These are phyloP conservation scores for Helicoverpa zea DNA, from an alignment of 1,140 invertebrate genomes.

Conservation along the genomic window DNA sequence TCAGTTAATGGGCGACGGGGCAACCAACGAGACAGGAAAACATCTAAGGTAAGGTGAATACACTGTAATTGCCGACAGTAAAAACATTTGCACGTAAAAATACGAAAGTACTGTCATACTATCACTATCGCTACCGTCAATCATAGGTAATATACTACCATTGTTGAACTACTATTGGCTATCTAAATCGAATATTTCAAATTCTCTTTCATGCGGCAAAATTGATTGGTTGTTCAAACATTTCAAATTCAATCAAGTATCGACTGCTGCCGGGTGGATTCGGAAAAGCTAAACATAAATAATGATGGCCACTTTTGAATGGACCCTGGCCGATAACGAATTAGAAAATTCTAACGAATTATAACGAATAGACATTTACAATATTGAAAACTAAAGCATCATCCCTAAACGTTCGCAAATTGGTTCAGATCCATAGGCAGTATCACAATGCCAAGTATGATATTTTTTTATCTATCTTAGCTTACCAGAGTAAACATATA, in stretches of 20 bases:
- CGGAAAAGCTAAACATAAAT: conserved; percentile 44
- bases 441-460: no score
- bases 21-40: conserved; percentile 56
- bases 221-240: conserved; percentile 13
- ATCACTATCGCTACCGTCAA: background rate
- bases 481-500: no score
- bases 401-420: no score
- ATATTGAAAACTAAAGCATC: no score
- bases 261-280: background rate
- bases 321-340: no score
- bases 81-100: conserved; percentile 31
- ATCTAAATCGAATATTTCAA: conserved; percentile 24
- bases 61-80: conserved; percentile 55
- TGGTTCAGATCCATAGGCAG: no score
- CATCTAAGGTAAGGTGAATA: conserved; percentile 67
- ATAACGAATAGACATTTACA: no score
- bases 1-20: conserved; percentile 54
- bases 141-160: background rate
- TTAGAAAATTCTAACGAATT: no score
- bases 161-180: conserved; percentile 1
- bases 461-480: no score
- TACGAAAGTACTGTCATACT: background rate
- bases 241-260: conserved; percentile 29
- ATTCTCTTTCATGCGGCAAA: conserved; percentile 23
- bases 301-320: no score